A percentile compares a stretch with the other conserved stretches of the same genome.
Evolutionary conservation across 2,113 vertebrate genomes (phyloP).

Genomic region (Rhabdornis inornatus): DNA sequence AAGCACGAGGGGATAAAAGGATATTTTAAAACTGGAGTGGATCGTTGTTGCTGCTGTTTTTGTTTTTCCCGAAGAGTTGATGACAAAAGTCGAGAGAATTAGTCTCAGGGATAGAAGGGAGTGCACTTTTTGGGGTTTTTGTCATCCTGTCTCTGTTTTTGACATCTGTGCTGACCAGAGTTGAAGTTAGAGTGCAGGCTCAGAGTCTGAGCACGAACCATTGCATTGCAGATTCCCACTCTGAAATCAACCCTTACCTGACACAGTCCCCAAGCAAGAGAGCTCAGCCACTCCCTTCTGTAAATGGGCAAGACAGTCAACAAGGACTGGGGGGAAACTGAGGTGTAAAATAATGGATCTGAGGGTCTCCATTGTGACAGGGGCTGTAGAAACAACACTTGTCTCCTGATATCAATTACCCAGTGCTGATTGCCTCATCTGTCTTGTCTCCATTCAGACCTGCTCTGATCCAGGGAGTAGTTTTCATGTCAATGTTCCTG

Average conservation of each 20-base stretch:
- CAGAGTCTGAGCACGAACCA: neutral
- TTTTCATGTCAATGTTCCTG: neutral
- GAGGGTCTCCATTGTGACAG: neutral
- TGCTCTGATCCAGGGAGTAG: neutral
- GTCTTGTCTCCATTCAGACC: neutral
- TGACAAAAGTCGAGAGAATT: neutral
- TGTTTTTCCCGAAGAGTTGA: neutral
- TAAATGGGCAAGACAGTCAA: neutral
- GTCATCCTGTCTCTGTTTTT: neutral
- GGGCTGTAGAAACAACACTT: neutral
- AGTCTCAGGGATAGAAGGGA: neutral
- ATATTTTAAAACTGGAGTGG: neutral
- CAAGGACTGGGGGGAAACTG: neutral
- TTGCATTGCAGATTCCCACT: neutral
- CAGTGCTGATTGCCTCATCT: neutral
- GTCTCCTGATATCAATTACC: neutral
- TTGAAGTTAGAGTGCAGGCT: neutral
- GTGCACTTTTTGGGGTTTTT: accelerated
- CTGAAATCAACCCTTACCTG: neutral
- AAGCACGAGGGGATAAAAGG: neutral
- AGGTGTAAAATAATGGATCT: neutral
- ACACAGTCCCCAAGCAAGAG: neutral
- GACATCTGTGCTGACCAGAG: neutral
- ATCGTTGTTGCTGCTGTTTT: neutral
- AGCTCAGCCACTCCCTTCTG: neutral